A percentile compares a stretch with the other conserved stretches of the same genome.
Conservation (phyloP, 2,888 invertebrate species). For the Taenaris catops region DNA sequence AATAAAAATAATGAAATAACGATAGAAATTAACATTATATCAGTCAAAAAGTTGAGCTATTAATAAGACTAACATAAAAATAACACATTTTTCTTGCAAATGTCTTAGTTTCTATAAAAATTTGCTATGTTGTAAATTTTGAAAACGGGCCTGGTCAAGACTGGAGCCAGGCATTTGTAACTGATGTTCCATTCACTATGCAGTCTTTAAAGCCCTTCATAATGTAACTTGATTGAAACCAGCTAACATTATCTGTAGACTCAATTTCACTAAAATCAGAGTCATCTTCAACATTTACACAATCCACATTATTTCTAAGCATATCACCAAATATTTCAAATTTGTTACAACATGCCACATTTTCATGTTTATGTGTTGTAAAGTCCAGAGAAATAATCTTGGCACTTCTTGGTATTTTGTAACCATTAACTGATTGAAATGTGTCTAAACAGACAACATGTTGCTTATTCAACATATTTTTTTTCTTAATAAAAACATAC, state of each 20-base stretch:
- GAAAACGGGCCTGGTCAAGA: slow-evolving; percentile 23
- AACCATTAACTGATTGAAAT: slow-evolving; percentile 53
- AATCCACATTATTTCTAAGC: slow-evolving; percentile 33
- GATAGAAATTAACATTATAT: no score
- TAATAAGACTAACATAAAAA: no score
- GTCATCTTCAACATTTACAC: slow-evolving; percentile 33
- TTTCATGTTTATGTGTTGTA: slow-evolving; percentile 36
- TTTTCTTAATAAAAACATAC: slow-evolving; percentile 70
- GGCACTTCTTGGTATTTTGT: slow-evolving; percentile 51
- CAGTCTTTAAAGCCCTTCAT: slow-evolving; percentile 81
- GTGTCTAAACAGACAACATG: slow-evolving; percentile 45
- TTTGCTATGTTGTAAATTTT: no score
- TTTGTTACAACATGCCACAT: slow-evolving; percentile 55
- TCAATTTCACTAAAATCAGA: slow-evolving; percentile 51
- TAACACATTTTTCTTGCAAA: no score
- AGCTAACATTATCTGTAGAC: slow-evolving; percentile 47
- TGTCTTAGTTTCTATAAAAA: no score
- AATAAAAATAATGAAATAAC: no score
- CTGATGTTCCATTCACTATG: slow-evolving; percentile 73
- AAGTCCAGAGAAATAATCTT: slow-evolving; percentile 59
- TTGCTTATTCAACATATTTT: slow-evolving; percentile 36
- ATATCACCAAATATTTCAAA: slow-evolving; percentile 62
- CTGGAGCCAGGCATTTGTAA: slow-evolving; percentile 70
- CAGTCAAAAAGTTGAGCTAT: no score
- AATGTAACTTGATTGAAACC: slow-evolving; percentile 77